Conservation (phyloP, 2,888 invertebrate genomes). For the Lordiphosa fenestrarum region DNA sequence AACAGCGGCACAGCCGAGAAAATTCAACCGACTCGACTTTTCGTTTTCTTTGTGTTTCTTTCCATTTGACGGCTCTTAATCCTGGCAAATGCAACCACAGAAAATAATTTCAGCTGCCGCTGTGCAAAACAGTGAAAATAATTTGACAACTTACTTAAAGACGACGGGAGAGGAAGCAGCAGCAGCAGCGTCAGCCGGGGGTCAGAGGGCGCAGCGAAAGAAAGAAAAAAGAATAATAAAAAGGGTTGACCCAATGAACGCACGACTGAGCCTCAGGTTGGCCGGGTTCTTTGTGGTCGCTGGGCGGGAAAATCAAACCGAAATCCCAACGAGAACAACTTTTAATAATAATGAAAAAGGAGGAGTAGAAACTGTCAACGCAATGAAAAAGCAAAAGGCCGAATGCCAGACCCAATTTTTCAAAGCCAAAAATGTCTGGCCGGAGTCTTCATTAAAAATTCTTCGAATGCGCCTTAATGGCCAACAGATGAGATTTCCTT, state of each 20-base stretch:
- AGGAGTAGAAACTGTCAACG: conserved; percentile 31
- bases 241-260: conserved; percentile 21
- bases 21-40: too few species aligned
- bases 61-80: conserved; percentile 2
- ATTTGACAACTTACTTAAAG: conserved; percentile 51
- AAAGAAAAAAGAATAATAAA: conserved; percentile 10
- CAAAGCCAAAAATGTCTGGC: conserved; percentile 48
- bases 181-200: too few species aligned
- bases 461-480: conserved; percentile 28
- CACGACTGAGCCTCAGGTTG: conserved; percentile 13
- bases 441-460: conserved; percentile 50
- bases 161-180: neutral
- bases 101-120: conserved; percentile 17
- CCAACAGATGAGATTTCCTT: conserved; percentile 11
- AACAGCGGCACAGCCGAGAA: too few species aligned
- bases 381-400: conserved; percentile 25
- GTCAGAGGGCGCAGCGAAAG: conserved; percentile 1
- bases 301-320: conserved; percentile 33
- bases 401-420: conserved; percentile 2
- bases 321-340: conserved; percentile 36
- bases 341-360: conserved; percentile 36
- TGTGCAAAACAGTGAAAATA: conserved; percentile 35
- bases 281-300: neutral
- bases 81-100: conserved; percentile 16
- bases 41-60: too few species aligned